Base-by-base conservation (phyloP, 2,797 vertebrate genomes). In the Centroberyx gerrardi region DNA sequence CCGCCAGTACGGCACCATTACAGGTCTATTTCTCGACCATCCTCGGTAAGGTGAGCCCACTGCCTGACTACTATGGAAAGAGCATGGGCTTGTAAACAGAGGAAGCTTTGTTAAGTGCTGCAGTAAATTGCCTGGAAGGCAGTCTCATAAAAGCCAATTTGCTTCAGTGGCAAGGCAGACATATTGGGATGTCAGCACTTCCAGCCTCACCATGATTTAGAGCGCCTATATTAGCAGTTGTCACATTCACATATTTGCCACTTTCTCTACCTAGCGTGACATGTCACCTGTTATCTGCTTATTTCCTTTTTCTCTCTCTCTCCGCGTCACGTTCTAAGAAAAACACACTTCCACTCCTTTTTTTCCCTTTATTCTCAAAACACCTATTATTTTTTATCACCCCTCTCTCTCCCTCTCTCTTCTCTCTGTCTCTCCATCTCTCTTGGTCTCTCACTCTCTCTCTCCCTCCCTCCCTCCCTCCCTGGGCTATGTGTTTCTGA, bases 91-190 rank as follows among this genome's bases (percentile, higher is more conserved):
- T 82, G 85, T 90, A 90, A 92, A 92, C 87, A 90, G 90, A 82
- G 74, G 86, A 88, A 72, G 90, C 90, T 93, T 91, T 93, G 89
- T 92, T 91, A 92, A 92, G 89, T 84, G 83, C 88, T 85, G 81
- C 81, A 78, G 80, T 90, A 87, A 93, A 92, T 84, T 87, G 82
- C 89, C 85, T 83, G 13, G 83, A 89, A 89, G 85, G 88, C 83
- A 81, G 80, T 70, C 91, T 89, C 92, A 91, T 93, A 92, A 92
- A 93, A 92, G 89, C 84, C 88, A 89, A 90, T 91, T 91, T 91
- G 85, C 90, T 79, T 75, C 87, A 84, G 84, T 81, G 82, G 87
- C 74, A 81, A 72, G 84, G 82, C 70, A 7, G 76, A 86, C 77
- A 72, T 88, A 90, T 90, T 84, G 82, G 85, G 82, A 87, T 84